phyloP scores from a whole-genome alignment of 2,797 vertebrate genomes.

The Pangasius larnaudii region DNA sequence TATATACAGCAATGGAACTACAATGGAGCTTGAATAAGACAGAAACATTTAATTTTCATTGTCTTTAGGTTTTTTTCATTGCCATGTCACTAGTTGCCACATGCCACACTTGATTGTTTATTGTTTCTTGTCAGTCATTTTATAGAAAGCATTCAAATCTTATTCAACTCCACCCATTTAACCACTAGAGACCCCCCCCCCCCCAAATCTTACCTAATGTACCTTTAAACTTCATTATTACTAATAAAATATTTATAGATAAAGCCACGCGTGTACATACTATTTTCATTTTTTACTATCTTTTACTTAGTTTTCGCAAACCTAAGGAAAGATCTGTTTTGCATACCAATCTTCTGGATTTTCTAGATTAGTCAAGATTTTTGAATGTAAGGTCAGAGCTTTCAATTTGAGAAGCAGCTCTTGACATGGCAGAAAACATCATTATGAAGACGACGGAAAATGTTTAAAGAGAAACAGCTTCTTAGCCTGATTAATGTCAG shows the following conservation, averaged over 20 bases:
- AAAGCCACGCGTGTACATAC: background rate
- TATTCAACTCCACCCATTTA: background rate
- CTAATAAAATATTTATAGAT: background rate
- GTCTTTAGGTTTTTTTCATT: background rate
- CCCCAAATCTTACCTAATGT: background rate
- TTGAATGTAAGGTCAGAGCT: background rate
- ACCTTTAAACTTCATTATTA: background rate
- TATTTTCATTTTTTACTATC: background rate
- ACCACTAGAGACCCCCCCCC: background rate
- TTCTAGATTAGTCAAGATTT: background rate
- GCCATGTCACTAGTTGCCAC: background rate
- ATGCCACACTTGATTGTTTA: background rate
- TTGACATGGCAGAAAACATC: background rate
- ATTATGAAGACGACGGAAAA: background rate
- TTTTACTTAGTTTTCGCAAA: background rate
- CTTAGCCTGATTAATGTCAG: background rate
- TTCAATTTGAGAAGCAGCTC: background rate
- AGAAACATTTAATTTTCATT: background rate
- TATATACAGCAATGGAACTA: constrained; percentile 83
- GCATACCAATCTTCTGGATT: background rate
- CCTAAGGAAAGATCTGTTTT: background rate
- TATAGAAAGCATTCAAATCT: background rate
- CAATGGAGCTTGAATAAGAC: background rate
- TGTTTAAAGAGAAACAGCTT: background rate
- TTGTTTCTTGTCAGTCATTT: background rate